Evolutionary conservation across 2,888 invertebrate species (phyloP).

Genomic region (Prosopocoilus inquinatus): DNA sequence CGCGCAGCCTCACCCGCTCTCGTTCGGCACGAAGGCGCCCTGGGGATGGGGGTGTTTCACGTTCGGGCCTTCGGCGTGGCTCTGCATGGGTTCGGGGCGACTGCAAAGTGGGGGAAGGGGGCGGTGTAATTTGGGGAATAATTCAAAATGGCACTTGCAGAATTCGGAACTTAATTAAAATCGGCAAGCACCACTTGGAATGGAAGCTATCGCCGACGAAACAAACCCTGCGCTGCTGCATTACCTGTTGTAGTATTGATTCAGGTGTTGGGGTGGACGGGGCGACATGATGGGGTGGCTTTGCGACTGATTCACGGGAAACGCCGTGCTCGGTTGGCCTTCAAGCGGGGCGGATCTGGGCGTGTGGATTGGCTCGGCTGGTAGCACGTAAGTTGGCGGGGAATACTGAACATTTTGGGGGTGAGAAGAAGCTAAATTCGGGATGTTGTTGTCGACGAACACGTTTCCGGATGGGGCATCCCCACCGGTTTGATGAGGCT

Average conservation of each 20-base stretch:
- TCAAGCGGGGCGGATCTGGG: neutral
- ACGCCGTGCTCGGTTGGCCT: neutral
- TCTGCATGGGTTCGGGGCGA: neutral
- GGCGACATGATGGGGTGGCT: neutral
- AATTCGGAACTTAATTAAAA: no score
- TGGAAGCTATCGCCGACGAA: no score
- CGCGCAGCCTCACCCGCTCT: slow-evolving; percentile 18
- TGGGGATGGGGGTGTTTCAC: neutral
- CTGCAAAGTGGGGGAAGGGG: neutral
- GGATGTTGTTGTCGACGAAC: no score
- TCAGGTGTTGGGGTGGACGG: neutral
- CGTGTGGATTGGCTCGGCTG: neutral
- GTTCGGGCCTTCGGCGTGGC: slow-evolving; percentile 4
- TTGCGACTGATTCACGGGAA: neutral
- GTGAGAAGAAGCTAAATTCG: no score
- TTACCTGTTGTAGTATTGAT: slow-evolving; percentile 24
- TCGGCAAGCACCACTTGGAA: no score
- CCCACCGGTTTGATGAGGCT: neutral
- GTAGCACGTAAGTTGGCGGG: neutral
- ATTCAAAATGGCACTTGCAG: no score
- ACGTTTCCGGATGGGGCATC: no score
- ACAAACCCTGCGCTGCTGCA: neutral
- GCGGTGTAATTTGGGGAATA: no score
- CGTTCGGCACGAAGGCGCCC: slow-evolving; percentile 10
- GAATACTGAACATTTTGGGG: neutral